Evolutionary conservation across 2,113 vertebrate species (phyloP).

Genomic region (Dipodomys spectabilis): DNA sequence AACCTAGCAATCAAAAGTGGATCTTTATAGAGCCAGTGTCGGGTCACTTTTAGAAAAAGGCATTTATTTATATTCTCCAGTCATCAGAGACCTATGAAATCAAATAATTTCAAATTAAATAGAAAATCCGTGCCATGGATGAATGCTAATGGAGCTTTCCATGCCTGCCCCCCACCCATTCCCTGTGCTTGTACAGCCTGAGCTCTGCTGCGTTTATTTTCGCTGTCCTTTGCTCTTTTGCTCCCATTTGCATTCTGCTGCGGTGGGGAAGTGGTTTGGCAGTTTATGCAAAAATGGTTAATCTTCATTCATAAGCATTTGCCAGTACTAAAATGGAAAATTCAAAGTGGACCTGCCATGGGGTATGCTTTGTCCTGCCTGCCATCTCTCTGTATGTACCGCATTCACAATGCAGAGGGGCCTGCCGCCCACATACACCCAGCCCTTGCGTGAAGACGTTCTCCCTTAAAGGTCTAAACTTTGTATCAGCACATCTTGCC

Average conservation of each 20-base stretch:
- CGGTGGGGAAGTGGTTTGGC: slow-evolving; percentile 33
- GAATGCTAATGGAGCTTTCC: slow-evolving; percentile 58
- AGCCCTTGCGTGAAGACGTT: background rate
- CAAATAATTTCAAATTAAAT: slow-evolving; percentile 80
- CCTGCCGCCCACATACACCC: background rate
- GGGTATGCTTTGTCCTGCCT: background rate
- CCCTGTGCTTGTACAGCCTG: background rate
- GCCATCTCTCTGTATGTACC: background rate
- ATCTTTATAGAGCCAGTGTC: slow-evolving; percentile 32
- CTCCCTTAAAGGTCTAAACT: slow-evolving; percentile 32
- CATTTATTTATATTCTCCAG: slow-evolving; percentile 70
- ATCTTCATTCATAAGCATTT: slow-evolving; percentile 71
- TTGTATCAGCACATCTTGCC: slow-evolving; percentile 69
- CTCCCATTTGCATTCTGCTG: slow-evolving; percentile 68
- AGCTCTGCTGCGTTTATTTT: slow-evolving; percentile 46
- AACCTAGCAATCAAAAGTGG: slow-evolving; percentile 59
- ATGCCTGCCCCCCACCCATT: accelerated
- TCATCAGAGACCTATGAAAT: slow-evolving; percentile 60
- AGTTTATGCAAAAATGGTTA: slow-evolving; percentile 74
- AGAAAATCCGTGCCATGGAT: slow-evolving; percentile 46
- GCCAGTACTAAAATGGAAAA: slow-evolving; percentile 57
- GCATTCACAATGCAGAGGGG: accelerated
- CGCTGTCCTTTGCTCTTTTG: slow-evolving; percentile 68
- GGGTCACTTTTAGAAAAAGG: slow-evolving; percentile 58
- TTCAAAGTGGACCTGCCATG: slow-evolving; percentile 7